phyloP scores from a whole-genome alignment of 1,140 invertebrate species.

The Pseudomyrmex dendroicus region DNA sequence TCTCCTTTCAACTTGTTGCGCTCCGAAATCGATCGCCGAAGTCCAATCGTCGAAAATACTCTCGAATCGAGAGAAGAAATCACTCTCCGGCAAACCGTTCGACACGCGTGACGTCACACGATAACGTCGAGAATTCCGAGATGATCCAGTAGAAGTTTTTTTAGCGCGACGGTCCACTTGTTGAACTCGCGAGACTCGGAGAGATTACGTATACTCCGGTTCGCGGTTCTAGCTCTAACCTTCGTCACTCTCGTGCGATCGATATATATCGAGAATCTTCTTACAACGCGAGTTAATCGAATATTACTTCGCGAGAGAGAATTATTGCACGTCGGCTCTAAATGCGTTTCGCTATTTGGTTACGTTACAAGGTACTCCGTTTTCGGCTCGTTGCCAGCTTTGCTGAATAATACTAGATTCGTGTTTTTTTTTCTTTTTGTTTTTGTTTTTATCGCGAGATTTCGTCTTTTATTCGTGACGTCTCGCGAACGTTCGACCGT shows the following conservation, averaged over 20 bases:
- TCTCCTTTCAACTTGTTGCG: slow-evolving; percentile 48
- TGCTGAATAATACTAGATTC: slow-evolving; percentile 51
- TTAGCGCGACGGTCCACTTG: neutral
- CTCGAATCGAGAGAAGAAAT: neutral
- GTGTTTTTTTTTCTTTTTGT: no score
- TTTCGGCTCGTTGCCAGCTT: slow-evolving; percentile 39
- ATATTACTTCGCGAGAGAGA: neutral
- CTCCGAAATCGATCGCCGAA: slow-evolving; percentile 18
- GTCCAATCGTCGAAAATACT: neutral
- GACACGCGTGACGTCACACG: neutral
- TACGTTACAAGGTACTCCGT: slow-evolving; percentile 68
- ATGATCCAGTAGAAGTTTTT: neutral
- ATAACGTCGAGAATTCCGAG: neutral
- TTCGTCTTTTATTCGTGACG: no score
- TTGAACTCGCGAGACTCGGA: neutral
- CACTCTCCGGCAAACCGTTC: neutral
- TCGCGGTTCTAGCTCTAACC: no score
- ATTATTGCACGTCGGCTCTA: slow-evolving; percentile 28
- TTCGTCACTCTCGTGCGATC: no score
- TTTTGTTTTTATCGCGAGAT: neutral
- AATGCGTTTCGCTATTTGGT: slow-evolving; percentile 54
- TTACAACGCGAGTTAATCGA: neutral
- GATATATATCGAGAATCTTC: neutral
- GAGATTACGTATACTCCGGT: no score
- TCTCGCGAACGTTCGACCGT: neutral